These are phyloP conservation scores for Eustalomyia histrio DNA, from an alignment of 2,888 invertebrate species.

Conservation along the genomic window DNA sequence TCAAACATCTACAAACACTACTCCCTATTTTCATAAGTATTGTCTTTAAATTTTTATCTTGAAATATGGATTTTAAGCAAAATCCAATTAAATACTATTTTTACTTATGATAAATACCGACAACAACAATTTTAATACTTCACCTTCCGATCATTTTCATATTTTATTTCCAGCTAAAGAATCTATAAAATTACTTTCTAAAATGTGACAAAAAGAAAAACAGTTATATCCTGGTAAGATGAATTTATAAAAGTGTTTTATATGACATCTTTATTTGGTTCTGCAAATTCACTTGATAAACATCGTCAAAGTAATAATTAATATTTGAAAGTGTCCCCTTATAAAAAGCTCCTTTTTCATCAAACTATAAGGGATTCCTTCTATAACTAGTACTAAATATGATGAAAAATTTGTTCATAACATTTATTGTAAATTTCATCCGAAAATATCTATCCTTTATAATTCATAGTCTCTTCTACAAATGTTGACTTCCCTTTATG, in stretches of 20 bases:
- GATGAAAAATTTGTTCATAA: too few relatives aligned
- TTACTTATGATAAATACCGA: not conserved
- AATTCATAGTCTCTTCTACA: not conserved
- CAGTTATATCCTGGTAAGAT: not conserved
- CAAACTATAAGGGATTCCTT: too few relatives aligned
- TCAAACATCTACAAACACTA: too few relatives aligned
- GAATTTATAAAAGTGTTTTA: too few relatives aligned
- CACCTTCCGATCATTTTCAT: conserved; percentile 31
- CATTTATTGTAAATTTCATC: too few relatives aligned
- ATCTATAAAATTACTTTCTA: conserved; percentile 17
- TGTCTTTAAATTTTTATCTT: not conserved
- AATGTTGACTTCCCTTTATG: not conserved
- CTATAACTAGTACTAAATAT: too few relatives aligned
- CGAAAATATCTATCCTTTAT: not conserved
- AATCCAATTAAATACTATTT: not conserved
- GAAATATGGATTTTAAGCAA: not conserved
- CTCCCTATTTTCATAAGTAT: too few relatives aligned
- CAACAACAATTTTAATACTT: conserved; percentile 25
- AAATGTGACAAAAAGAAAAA: not conserved
- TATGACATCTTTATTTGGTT: too few relatives aligned
- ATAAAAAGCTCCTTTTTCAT: too few relatives aligned
- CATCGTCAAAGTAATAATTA: too few relatives aligned
- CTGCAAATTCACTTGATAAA: too few relatives aligned
- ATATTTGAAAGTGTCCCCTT: too few relatives aligned
- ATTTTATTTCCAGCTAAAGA: conserved; percentile 16